Evolutionary conservation across 1,140 invertebrate genomes (phyloP).

Genomic region (Cylas formicarius): DNA sequence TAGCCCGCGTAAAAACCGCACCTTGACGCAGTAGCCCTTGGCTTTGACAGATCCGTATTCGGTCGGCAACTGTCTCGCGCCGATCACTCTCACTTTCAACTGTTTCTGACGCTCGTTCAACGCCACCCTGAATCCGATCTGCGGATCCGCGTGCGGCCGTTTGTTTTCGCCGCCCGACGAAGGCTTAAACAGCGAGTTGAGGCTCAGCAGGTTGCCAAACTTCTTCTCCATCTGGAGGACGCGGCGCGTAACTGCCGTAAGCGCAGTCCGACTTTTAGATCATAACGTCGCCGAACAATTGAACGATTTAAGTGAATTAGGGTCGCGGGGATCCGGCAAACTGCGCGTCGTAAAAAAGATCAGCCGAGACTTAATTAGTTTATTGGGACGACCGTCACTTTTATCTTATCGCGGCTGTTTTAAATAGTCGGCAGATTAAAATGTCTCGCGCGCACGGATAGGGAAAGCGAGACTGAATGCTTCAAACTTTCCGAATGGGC

Average conservation of each 20-base stretch:
- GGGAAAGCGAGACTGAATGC: no score
- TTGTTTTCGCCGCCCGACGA: not conserved
- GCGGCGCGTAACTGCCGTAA: not conserved
- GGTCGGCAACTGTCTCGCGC: conserved; percentile 64
- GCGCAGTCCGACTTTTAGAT: no score
- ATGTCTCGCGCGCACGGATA: no score
- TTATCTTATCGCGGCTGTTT: no score
- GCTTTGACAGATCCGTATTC: conserved; percentile 64
- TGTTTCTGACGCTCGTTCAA: conserved; percentile 52
- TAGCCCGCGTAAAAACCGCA: conserved; percentile 36
- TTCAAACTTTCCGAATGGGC: no score
- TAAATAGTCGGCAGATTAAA: no score
- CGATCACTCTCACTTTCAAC: conserved; percentile 62
- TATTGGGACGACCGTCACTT: no score
- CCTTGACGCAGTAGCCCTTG: conserved; percentile 70
- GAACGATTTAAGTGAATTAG: conserved; percentile 21
- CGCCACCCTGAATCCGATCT: conserved; percentile 64
- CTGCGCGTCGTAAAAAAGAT: no score
- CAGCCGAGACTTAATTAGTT: no score
- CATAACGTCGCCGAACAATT: conserved; percentile 12
- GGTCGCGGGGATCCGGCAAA: no score
- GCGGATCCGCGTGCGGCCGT: conserved; percentile 46
- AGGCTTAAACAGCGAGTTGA: no score
- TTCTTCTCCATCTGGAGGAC: conserved; percentile 17
- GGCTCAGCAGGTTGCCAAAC: conserved; percentile 17